Percentiles rank a stretch among this genome's conserved stretches.
phyloP scores from a whole-genome alignment of 1,140 invertebrate species.

The Doryteuthis pealeii region DNA sequence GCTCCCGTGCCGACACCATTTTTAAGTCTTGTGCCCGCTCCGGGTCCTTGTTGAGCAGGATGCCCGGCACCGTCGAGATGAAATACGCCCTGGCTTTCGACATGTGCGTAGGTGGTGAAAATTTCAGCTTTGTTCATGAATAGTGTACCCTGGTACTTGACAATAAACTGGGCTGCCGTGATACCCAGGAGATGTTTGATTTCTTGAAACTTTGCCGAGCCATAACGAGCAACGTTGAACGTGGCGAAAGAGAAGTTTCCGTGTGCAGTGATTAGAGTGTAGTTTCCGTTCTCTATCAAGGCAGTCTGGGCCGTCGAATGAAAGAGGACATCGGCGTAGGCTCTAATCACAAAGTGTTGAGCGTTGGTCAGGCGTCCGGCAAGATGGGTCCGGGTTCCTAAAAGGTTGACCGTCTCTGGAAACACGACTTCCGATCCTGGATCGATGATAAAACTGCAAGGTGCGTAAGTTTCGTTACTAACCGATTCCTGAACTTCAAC shows the following conservation, averaged over 20 bases:
- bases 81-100: slow-evolving; percentile 43
- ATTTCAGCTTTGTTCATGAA: slow-evolving; percentile 43
- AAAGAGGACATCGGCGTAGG: slow-evolving; percentile 39
- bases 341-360: slow-evolving; percentile 34
- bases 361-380: slow-evolving; percentile 43
- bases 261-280: slow-evolving; percentile 34
- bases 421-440: slow-evolving; percentile 39
- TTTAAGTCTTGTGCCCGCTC: slow-evolving; percentile 31
- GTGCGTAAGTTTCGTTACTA: slow-evolving; percentile 42
- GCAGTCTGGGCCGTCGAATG: slow-evolving; percentile 43
- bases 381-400: slow-evolving; percentile 40
- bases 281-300: slow-evolving; percentile 38
- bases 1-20: slow-evolving; percentile 36
- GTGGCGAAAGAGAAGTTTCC: slow-evolving; percentile 44
- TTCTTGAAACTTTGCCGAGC: slow-evolving; percentile 37
- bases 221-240: slow-evolving; percentile 34
- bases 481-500: slow-evolving; percentile 45
- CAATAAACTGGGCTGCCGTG: slow-evolving; percentile 34
- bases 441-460: slow-evolving; percentile 47
- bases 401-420: slow-evolving; percentile 37
- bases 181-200: slow-evolving; percentile 35
- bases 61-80: slow-evolving; percentile 34
- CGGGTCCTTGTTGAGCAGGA: slow-evolving; percentile 32
- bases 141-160: slow-evolving; percentile 41
- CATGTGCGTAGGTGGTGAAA: slow-evolving; percentile 34